Conservation (phyloP, 2,113 vertebrate species). For the Amphiprion ocellaris region DNA sequence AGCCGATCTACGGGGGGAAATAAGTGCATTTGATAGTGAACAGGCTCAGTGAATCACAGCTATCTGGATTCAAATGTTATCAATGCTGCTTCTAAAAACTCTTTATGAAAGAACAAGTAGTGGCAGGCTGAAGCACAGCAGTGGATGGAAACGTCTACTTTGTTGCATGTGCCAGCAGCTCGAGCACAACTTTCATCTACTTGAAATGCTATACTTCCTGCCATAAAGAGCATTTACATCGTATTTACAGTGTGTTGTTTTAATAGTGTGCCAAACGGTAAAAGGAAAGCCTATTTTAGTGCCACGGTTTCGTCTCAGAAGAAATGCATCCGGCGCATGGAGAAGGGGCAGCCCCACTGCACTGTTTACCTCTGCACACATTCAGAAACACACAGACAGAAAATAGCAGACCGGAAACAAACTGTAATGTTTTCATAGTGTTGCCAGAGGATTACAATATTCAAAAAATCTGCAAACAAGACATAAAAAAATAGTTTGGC, state of each 20-base stretch:
- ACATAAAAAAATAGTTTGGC: constrained; percentile 27
- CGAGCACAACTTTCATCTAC: constrained; percentile 2
- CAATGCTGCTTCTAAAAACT: constrained; percentile 21
- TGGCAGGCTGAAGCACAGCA: neutral
- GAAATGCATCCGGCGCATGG: constrained; percentile 30
- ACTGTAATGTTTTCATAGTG: neutral
- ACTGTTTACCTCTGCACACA: constrained; percentile 12
- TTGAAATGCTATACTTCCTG: constrained; percentile 26
- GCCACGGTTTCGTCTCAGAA: constrained; percentile 15
- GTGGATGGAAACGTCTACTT: constrained; percentile 6
- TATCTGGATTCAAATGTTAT: constrained; percentile 52
- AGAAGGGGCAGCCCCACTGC: constrained; percentile 21
- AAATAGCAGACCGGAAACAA: neutral
- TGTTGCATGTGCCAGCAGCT: constrained; percentile 32
- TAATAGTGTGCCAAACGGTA: constrained; percentile 18
- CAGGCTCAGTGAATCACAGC: constrained; percentile 51
- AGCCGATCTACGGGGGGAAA: constrained; percentile 58
- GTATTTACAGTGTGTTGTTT: constrained; percentile 11
- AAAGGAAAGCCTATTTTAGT: constrained; percentile 17
- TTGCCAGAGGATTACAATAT: neutral
- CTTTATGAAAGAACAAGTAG: constrained; percentile 22
- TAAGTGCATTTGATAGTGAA: constrained; percentile 67
- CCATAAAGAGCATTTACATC: neutral
- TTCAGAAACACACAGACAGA: neutral
- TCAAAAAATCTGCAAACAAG: constrained; percentile 24